Evolutionary conservation across 2,888 invertebrate genomes (phyloP).

Genomic region (Orchesella flavescens): DNA sequence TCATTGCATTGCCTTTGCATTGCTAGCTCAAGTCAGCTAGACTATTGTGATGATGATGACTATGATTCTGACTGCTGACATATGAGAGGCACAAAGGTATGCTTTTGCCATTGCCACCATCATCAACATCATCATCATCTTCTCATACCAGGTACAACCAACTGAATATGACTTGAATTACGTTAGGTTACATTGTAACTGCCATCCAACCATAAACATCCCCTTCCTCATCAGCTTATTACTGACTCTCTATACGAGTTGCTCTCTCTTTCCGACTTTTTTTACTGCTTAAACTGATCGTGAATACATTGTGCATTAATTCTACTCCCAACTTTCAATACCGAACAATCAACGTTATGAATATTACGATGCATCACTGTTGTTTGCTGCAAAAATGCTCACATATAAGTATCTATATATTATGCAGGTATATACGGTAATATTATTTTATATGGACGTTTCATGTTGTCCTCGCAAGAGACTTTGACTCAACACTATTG

Average conservation of each 20-base stretch:
- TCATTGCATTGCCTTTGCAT: neutral
- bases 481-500: too few species aligned
- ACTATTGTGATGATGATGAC: too few species aligned
- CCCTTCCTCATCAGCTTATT: neutral
- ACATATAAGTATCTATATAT: neutral
- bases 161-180: slow-evolving; percentile 19
- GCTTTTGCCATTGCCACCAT: neutral
- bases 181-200: slow-evolving; percentile 28
- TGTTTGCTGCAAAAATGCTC: neutral
- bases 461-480: too few species aligned
- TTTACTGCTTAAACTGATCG: neutral
- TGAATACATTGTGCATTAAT: slow-evolving; percentile 3
- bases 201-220: slow-evolving; percentile 34
- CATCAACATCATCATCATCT: neutral
- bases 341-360: slow-evolving; percentile 23
- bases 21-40: neutral
- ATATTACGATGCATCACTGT: neutral
- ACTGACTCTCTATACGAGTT: neutral
- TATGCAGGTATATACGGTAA: too few species aligned
- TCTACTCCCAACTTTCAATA: slow-evolving; percentile 15
- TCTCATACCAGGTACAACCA: slow-evolving; percentile 11
- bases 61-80: neutral
- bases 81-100: neutral
- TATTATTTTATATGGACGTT: too few species aligned
- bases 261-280: slow-evolving; percentile 33